These are phyloP conservation scores for Cantharis nigra DNA, from an alignment of 2,888 invertebrate genomes.

Conservation along the genomic window DNA sequence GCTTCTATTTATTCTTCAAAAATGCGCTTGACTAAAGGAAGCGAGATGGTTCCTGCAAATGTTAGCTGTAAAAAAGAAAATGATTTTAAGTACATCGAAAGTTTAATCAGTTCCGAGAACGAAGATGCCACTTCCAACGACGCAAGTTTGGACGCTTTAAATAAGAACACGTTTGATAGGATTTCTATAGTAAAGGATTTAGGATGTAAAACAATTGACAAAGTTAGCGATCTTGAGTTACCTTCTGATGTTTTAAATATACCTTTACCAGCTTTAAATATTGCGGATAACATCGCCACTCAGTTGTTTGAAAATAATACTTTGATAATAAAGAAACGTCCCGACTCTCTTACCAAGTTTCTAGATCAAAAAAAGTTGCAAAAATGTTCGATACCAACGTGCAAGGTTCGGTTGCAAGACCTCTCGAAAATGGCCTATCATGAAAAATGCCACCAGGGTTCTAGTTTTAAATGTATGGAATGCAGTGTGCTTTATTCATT, in stretches of 20 bases:
- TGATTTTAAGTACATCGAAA: constrained; percentile 31
- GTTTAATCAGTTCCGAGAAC: constrained; percentile 23
- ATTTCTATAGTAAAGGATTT: background rate
- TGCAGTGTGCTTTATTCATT: constrained; percentile 63
- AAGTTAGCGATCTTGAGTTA: background rate
- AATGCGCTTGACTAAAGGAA: constrained; percentile 34
- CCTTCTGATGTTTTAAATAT: constrained; percentile 8
- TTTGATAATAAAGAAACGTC: constrained; percentile 32
- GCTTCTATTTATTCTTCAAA: constrained; percentile 56
- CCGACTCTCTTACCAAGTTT: constrained; percentile 35
- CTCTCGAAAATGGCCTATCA: constrained; percentile 68
- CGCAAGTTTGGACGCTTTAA: background rate
- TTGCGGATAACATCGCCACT: constrained; percentile 20
- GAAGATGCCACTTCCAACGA: constrained; percentile 18
- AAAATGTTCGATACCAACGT: constrained; percentile 61
- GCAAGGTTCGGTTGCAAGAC: constrained; percentile 63
- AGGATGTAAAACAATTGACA: background rate
- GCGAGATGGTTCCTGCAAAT: constrained; percentile 14
- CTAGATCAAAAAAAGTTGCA: constrained; percentile 41
- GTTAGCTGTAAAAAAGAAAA: constrained; percentile 37
- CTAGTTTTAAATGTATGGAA: constrained; percentile 66
- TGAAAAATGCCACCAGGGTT: constrained; percentile 62
- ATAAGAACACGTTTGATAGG: background rate
- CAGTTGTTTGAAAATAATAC: constrained; percentile 25
- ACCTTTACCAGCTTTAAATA: constrained; percentile 27